Evolutionary conservation across 2,113 vertebrate species (phyloP).

Genomic region (Apteryx mantelli): DNA sequence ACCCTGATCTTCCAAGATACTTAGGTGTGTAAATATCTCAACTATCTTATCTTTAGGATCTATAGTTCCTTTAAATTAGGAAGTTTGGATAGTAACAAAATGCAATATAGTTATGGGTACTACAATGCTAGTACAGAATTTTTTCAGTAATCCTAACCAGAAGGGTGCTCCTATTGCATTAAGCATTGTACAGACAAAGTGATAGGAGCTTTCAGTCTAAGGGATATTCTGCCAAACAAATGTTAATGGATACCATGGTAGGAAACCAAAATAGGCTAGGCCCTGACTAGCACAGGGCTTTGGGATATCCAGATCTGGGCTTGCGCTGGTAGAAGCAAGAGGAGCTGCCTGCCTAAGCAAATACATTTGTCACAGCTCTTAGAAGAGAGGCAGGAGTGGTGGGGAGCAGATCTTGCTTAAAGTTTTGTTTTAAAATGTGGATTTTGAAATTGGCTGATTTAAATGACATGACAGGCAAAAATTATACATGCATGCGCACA

Average conservation of each 20-base stretch:
- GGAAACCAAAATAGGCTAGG: not conserved
- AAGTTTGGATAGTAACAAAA: not conserved
- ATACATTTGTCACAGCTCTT: too few species aligned
- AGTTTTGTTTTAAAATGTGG: not conserved
- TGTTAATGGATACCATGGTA: not conserved
- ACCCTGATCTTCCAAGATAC: not conserved
- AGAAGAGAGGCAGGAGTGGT: not conserved
- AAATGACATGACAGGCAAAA: not conserved
- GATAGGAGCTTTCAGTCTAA: not conserved
- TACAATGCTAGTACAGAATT: not conserved
- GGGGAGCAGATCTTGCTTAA: not conserved
- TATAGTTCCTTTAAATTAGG: not conserved
- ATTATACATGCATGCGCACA: not conserved
- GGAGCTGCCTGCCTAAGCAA: not conserved
- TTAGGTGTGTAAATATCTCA: not conserved
- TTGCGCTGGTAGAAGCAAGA: not conserved
- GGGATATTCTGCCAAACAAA: not conserved
- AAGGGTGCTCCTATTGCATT: not conserved
- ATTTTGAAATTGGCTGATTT: not conserved
- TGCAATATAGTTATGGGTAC: not conserved
- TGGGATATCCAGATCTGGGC: not conserved
- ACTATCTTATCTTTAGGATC: not conserved
- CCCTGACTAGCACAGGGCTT: not conserved
- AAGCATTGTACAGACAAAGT: not conserved
- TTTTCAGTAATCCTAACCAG: rapidly evolving